Evolutionary conservation across 1,140 invertebrate genomes (phyloP).

Genomic region (Piezodorus guildinii): DNA sequence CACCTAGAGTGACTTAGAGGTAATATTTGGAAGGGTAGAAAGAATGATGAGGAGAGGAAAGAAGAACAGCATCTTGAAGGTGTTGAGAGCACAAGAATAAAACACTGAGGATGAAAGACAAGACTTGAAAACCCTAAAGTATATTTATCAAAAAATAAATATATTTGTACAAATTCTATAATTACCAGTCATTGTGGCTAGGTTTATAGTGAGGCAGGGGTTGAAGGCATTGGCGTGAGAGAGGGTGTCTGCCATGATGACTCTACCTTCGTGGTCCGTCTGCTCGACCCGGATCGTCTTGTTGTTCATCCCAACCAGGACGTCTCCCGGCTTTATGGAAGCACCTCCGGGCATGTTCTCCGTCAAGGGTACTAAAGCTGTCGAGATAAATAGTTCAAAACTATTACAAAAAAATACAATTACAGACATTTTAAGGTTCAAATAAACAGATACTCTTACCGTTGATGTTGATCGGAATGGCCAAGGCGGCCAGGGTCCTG

Average conservation of each 20-base stretch:
- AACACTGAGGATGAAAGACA: too few relatives aligned
- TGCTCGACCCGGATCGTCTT: constrained; percentile 56
- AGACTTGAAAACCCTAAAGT: too few relatives aligned
- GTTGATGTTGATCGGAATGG: constrained; percentile 60
- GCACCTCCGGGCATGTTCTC: constrained; percentile 79
- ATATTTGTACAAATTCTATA: too few relatives aligned
- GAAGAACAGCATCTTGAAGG: too few relatives aligned
- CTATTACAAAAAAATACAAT: too few relatives aligned
- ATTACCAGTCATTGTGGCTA: constrained; percentile 47
- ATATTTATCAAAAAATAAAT: too few relatives aligned
- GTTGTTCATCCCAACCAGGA: constrained; percentile 70
- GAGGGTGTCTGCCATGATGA: constrained; percentile 45
- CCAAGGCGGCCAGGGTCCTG: constrained; percentile 53
- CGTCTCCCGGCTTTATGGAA: constrained; percentile 76
- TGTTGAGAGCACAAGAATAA: too few relatives aligned
- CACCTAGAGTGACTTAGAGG: too few relatives aligned
- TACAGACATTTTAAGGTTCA: too few relatives aligned
- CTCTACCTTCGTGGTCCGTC: constrained; percentile 47
- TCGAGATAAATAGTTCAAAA: not conserved
- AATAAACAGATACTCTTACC: constrained; percentile 32
- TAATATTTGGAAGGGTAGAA: too few relatives aligned
- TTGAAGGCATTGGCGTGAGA: constrained; percentile 42
- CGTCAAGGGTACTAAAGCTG: constrained; percentile 59
- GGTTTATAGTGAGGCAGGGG: constrained; percentile 44
- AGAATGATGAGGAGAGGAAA: too few relatives aligned